Evolutionary conservation across 2,113 vertebrate species (phyloP).

Genomic region (Thomomys bottae): DNA sequence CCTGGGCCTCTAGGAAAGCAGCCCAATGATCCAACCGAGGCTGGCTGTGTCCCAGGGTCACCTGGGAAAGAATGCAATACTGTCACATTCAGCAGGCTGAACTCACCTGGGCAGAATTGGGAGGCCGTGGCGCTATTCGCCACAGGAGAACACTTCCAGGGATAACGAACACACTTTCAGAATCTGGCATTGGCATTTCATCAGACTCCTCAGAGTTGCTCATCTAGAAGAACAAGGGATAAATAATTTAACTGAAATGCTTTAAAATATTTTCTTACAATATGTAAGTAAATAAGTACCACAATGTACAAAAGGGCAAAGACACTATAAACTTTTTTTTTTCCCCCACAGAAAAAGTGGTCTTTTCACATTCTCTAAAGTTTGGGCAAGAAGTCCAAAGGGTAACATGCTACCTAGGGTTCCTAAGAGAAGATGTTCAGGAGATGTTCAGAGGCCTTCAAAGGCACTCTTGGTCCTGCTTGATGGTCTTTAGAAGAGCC

Average conservation of each 20-base stretch:
- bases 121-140: constrained; percentile 95
- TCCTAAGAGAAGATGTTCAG: too few species aligned
- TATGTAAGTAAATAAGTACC: background rate
- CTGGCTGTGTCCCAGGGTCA: accelerated
- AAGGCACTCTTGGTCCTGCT: constrained; percentile 47
- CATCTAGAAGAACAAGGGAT: constrained; percentile 78
- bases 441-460: too few species aligned
- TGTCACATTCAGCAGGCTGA: accelerated
- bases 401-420: background rate
- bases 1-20: background rate
- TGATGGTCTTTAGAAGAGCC: constrained; percentile 59
- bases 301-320: accelerated
- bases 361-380: constrained; percentile 48
- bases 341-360: constrained; percentile 20
- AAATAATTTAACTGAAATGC: background rate
- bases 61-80: background rate
- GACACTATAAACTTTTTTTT: background rate
- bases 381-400: background rate
- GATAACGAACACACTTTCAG: constrained; percentile 94
- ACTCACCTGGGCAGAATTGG: constrained; percentile 94
- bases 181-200: constrained; percentile 94
- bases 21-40: background rate
- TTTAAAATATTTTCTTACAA: background rate
- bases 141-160: constrained; percentile 95
- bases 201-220: constrained; percentile 92